Conservation (phyloP, 1,140 invertebrate genomes). For the Pseudomyrmex pallidus region DNA sequence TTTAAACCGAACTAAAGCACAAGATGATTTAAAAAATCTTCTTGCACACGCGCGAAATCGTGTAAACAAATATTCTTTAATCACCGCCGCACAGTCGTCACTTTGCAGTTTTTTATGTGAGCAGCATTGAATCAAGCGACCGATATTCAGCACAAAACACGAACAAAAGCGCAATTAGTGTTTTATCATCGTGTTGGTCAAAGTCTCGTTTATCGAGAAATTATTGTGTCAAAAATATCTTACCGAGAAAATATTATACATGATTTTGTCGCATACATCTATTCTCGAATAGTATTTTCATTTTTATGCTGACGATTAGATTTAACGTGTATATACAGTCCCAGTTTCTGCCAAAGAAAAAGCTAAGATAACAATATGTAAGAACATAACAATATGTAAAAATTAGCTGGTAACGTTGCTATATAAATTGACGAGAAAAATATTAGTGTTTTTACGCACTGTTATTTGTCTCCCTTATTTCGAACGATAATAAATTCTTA, state of each 20-base stretch:
- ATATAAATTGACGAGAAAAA: background rate
- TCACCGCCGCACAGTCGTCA: constrained; percentile 8
- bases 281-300: constrained; percentile 29
- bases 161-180: constrained; percentile 51
- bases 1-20: background rate
- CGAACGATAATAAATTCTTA: constrained; percentile 31
- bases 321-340: background rate
- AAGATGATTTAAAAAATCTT: constrained; percentile 43
- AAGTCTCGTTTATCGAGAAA: constrained; percentile 37
- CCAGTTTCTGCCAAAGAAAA: background rate
- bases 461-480: constrained; percentile 1
- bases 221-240: constrained; percentile 27
- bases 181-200: constrained; percentile 36
- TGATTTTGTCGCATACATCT: background rate
- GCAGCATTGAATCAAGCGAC: constrained; percentile 43
- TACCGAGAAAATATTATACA: constrained; percentile 15
- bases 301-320: background rate
- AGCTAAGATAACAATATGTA: background rate
- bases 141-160: constrained; percentile 28
- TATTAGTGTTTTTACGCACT: background rate
- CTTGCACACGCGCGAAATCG: constrained; percentile 27
- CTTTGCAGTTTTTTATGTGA: constrained; percentile 43
- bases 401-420: background rate
- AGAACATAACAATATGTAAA: background rate
- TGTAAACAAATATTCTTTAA: background rate